Evolutionary conservation across 2,113 vertebrate species (phyloP).

Genomic region (Aegithalos caudatus): DNA sequence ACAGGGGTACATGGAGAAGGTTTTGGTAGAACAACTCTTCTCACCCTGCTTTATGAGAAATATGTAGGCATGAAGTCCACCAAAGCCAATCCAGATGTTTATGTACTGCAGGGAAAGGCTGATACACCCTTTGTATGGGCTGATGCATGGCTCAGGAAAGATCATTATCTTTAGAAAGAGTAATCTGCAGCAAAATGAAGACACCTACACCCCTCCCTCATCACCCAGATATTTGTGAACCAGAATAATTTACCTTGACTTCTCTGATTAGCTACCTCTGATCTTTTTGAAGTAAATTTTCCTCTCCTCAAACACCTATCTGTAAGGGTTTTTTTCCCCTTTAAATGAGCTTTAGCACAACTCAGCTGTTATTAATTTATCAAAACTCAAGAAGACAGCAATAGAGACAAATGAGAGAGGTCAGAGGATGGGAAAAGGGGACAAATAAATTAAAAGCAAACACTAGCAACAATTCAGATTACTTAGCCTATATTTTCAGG

Average conservation of each 20-base stretch:
- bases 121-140: background rate
- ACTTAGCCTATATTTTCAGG: background rate
- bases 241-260: background rate
- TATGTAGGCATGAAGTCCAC: fast-evolving
- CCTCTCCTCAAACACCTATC: background rate
- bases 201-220: background rate
- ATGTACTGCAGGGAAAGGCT: background rate
- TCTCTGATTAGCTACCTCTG: background rate
- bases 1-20: background rate
- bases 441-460: background rate
- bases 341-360: background rate
- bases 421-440: background rate
- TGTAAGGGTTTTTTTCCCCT: background rate
- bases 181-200: background rate
- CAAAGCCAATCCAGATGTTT: background rate
- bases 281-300: background rate
- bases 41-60: background rate
- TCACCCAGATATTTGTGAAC: background rate
- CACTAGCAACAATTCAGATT: background rate
- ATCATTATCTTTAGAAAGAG: background rate
- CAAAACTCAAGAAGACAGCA: background rate
- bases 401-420: background rate
- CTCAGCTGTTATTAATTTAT: background rate
- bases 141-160: background rate
- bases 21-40: background rate